A percentile compares a stretch with the other conserved stretches of the same genome.
Evolutionary conservation across 2,888 invertebrate species (phyloP).

Genomic region (Arctia plantaginis): DNA sequence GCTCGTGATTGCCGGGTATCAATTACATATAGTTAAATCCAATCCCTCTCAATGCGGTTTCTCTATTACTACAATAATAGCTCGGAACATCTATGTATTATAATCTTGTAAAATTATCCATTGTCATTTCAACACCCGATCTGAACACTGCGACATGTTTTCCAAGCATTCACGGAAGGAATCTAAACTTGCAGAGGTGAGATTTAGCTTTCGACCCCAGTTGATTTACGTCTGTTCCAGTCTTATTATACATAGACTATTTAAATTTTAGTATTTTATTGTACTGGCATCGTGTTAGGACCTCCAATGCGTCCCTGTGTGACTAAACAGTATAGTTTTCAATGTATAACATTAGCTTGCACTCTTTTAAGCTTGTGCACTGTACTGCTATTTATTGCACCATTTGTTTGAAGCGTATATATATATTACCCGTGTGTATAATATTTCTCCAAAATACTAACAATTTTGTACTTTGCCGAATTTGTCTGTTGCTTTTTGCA

Average conservation of each 20-base stretch:
- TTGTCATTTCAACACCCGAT: constrained; percentile 63
- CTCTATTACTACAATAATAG: constrained; percentile 56
- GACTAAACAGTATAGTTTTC: constrained; percentile 61
- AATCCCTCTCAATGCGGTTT: constrained; percentile 56
- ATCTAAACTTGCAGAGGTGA: constrained; percentile 79
- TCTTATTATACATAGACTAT: constrained; percentile 24
- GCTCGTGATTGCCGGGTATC: constrained; percentile 46
- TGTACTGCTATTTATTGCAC: constrained; percentile 69
- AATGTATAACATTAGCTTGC: constrained; percentile 60
- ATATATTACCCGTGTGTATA: constrained; percentile 60
- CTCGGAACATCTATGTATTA: constrained; percentile 34
- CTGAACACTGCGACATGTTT: constrained; percentile 80
- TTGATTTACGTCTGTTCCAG: constrained; percentile 29
- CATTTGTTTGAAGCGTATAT: constrained; percentile 56
- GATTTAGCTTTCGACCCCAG: constrained; percentile 48
- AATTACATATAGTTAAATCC: constrained; percentile 50
- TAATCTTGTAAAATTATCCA: constrained; percentile 74
- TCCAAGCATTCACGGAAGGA: constrained; percentile 82
- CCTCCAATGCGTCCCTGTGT: constrained; percentile 54
- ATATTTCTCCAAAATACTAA: constrained; percentile 86
- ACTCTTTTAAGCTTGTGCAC: constrained; percentile 76
- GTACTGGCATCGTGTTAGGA: constrained; percentile 40
- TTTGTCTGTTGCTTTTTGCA: constrained; percentile 66
- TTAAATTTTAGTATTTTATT: constrained; percentile 22
- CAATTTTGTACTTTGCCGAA: constrained; percentile 70